A percentile compares a stretch with the other conserved stretches of the same genome.
These are phyloP conservation scores for Syngnathus rostellatus DNA, from an alignment of 2,797 vertebrate genomes.

Conservation along the genomic window DNA sequence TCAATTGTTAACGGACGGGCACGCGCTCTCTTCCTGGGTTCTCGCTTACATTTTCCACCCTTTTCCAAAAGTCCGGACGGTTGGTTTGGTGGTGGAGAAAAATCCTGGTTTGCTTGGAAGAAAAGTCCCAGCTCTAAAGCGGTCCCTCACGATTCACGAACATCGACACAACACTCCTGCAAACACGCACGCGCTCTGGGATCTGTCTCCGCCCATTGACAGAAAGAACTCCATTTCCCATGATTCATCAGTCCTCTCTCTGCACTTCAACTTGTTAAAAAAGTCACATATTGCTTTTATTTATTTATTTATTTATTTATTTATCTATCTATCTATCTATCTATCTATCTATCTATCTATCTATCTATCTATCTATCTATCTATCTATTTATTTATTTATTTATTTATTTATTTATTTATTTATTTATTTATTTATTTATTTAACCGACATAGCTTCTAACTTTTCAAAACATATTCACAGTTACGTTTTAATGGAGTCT, in stretches of 20 bases:
- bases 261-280: background rate
- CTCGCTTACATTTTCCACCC: constrained; percentile 45
- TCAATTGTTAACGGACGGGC: constrained; percentile 50
- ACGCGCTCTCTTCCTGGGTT: constrained; percentile 36
- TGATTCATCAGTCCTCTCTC: constrained; percentile 34
- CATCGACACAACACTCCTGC: constrained; percentile 33
- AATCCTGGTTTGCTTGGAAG: background rate
- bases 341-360: no score
- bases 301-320: background rate
- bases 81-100: background rate
- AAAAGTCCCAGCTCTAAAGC: background rate
- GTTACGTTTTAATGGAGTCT: background rate
- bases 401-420: no score
- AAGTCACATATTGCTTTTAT: background rate
- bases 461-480: background rate
- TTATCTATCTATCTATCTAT: no score
- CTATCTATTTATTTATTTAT: no score
- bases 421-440: background rate
- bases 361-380: no score
- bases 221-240: constrained; percentile 66
- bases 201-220: constrained; percentile 58
- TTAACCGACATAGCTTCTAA: background rate
- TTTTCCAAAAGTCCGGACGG: background rate
- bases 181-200: constrained; percentile 23
- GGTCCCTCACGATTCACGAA: constrained; percentile 10